Evolutionary conservation across 2,113 vertebrate species (phyloP).

Genomic region (Myodes glareolus): DNA sequence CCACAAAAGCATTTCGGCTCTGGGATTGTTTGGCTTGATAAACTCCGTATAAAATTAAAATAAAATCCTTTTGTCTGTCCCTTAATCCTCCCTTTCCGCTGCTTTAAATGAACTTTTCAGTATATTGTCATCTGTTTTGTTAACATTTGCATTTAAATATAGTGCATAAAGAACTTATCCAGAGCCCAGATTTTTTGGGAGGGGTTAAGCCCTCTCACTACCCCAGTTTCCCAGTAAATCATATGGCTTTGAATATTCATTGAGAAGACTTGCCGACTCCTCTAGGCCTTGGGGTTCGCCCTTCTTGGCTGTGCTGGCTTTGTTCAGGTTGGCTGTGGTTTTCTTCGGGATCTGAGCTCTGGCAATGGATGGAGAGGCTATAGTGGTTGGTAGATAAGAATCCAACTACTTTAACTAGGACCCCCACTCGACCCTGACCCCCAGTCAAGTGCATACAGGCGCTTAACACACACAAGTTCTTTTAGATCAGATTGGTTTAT

Average conservation of each 20-base stretch:
- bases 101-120: slow-evolving; percentile 69
- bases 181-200: not conserved
- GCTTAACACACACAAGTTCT: not conserved
- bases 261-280: slow-evolving; percentile 8
- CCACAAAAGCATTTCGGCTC: slow-evolving; percentile 14
- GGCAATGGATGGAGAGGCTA: too few relatives aligned
- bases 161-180: slow-evolving; percentile 49
- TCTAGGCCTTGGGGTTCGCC: not conserved
- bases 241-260: slow-evolving; percentile 63
- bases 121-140: slow-evolving; percentile 40
- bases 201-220: not conserved
- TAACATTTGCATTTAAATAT: slow-evolving; percentile 76
- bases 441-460: accelerated
- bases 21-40: slow-evolving; percentile 48
- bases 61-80: slow-evolving; percentile 37
- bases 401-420: not conserved
- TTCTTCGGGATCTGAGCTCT: not conserved
- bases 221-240: slow-evolving; percentile 53
- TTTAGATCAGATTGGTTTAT: slow-evolving; percentile 41
- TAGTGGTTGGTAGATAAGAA: not conserved
- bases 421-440: not conserved
- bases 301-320: not conserved
- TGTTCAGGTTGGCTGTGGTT: not conserved
- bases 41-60: slow-evolving; percentile 59
- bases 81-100: slow-evolving; percentile 39